Evolutionary conservation across 2,888 invertebrate genomes (phyloP).

Genomic region (Drosophila fungiperda): DNA sequence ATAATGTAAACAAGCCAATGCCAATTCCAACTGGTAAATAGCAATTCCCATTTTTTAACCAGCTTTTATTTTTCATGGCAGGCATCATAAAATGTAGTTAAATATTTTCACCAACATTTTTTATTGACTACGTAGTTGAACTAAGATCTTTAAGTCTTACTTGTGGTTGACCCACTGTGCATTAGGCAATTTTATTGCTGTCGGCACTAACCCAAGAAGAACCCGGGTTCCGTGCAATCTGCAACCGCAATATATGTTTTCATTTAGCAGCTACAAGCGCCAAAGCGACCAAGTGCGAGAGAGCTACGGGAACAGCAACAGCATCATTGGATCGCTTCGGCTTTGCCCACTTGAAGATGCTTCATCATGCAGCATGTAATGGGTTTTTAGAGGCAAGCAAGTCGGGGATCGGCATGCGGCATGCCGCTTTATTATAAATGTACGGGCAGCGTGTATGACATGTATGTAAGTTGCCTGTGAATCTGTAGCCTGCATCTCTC

Average conservation of each 20-base stretch:
- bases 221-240: conserved; percentile 40
- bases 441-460: conserved; percentile 71
- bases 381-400: conserved; percentile 38
- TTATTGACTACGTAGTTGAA: neutral
- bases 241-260: conserved; percentile 76
- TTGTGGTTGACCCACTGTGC: conserved; percentile 48
- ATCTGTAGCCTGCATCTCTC: conserved; percentile 8
- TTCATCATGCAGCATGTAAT: conserved; percentile 73
- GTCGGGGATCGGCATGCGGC: conserved; percentile 41
- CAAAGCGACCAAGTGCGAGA: conserved; percentile 37
- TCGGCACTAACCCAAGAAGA: conserved; percentile 6
- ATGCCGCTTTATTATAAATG: conserved; percentile 77
- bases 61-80: conserved; percentile 19
- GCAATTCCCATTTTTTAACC: conserved; percentile 38
- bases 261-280: conserved; percentile 77
- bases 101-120: neutral
- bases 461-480: conserved; percentile 64
- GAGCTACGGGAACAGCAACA: conserved; percentile 55
- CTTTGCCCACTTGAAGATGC: conserved; percentile 70
- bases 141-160: neutral
- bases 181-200: conserved; percentile 47
- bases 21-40: conserved; percentile 52
- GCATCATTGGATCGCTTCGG: conserved; percentile 48
- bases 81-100: neutral
- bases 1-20: conserved; percentile 20